Base-by-base conservation (phyloP, 2,797 vertebrate genomes). In the Phrynocephalus guinanensis region DNA sequence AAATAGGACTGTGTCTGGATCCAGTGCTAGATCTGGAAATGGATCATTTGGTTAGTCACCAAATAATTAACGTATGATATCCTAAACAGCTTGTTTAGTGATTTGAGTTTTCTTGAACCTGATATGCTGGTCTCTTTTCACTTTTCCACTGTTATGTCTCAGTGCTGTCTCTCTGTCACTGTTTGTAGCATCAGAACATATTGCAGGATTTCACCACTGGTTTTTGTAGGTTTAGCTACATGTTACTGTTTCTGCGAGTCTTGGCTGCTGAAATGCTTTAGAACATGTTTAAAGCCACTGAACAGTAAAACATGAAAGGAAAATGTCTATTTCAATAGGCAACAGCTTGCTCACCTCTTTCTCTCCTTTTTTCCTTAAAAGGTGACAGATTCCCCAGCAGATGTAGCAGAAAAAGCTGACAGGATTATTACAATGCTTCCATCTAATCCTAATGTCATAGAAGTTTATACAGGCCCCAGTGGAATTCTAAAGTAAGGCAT, bases 361-460 rank as follows among this genome's bases (percentile, higher is more conserved):
- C 83, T 90, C 16, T 0, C 71, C 75, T 92, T 68, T 28, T 91
- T 88, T 72, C 48, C 93, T 94, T 92, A 80, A 95, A 95, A 99
- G 99, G 98, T 99, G 93, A 96, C 98, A 38, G 98, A 99, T 95
- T 98, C 97, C 70, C 98, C 99, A 90, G 98, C 98, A 92, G 99
- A 99, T 16, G 98, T 99, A 80, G 99, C 99, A 75, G 99, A 99
- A 87, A 98, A 97, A 95, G 98, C 98, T 73, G 99, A 99, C 96
- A 97, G 99, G 93, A 99, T 99, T 93, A 99, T 99, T 95, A 99
- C 99, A 83, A 99, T 99, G 99, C 96, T 99, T 90, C 99, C 99
- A 80, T 99, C 98, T 80, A 99, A 98, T 96, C 97, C 97, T 68
- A 98, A 99, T 93, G 97, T 98, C 3, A 85, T 96, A 87, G 99